Base-by-base conservation (phyloP, 2,113 vertebrate species). In the Promerops cafer region DNA sequence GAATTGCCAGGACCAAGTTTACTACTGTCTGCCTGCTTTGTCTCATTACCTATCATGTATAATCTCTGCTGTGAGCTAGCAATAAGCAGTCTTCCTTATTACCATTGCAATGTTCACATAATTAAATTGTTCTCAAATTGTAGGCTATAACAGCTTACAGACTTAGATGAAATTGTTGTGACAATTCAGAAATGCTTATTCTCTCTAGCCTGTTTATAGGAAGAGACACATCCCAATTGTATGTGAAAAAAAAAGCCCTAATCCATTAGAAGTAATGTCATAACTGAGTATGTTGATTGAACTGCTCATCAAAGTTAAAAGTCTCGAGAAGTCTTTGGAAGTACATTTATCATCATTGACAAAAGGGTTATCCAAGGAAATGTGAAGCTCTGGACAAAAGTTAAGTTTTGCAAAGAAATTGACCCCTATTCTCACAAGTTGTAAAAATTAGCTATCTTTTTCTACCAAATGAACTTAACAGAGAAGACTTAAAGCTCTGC, bases 61-160 rank as follows among this genome's bases (percentile, higher is more conserved):
- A 90, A 92, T 86, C 59, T 95, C 88, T 70, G 63, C 85, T 93
- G 19, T 87, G 78, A 95, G 57, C 44, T 91, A 88, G 71, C 92
- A 95, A 92, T 92, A 93, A 87, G 54, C 31, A 0, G 35, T 33
- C 45, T 90, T 90, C 59, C 79, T 92, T 83, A 93, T 90, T 96
- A 79, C 61, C 78, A 83, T 57, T 92, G n/a, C 79, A 97, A 90
- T 90, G 71, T 77, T 93, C 90, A 90, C 82, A 40, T 94, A 90
- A 94, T 95, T 92, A 95, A 93, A 85, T 86, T 92, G 85, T 70
- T 96, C 94, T 96, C 89, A 81, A 88, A 93, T 74, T 88, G 79
- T 54, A 90, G 59, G 50, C 90, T 95, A 50, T 95, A 93, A 94
- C 68, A 69, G 57, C 68, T 86, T 90, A 88, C 60, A 92, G 47